Evolutionary conservation across 2,797 vertebrate genomes (phyloP), one percentile per base, ranked within the genome.

Genomic region (Meriones psammophilus): DNA sequence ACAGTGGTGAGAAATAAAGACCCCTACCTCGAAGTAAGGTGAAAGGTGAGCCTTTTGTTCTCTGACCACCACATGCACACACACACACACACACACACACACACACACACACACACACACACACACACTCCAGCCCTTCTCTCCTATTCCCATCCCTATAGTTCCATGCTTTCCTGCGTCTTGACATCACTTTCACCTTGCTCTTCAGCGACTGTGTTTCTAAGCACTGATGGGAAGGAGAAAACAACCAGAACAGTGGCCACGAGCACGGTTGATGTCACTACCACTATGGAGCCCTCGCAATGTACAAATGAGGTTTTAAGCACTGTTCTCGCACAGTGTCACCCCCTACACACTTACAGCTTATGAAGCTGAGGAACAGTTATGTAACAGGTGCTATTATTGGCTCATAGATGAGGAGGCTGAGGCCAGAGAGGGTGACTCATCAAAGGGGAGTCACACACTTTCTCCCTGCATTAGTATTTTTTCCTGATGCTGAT

Each of bases 211-310:
- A 20, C 50, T 8, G 42, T 42, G 3, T n/a, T 77, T 71, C 15
- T 30, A 30, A 89, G 56, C 5, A 5, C 83, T 8, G 33, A 46
- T 1, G 0, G 10, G 15, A 26, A 2, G 39, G 39, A 0, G 12
- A 56, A 13, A 33, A 6, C 10, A 0, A 76, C 3, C 4, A 6
- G 36, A 79, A 56, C 64, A 33, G 50, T 0, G 0, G 9, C 18
- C 15, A 1, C 50, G 12, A 2, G 60, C 2, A 1, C 7, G 0
- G 2, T 28, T 0, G 1, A 33, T 20, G 3, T 28, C 1, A 0
- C 76, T 18, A 33, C 28, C 24, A 0, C 15, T 5, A 0, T 15
- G 17, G 79, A n/a, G 26, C 1, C 3, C 4, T 39, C 8, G 2
- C 4, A 13, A 3, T 0, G n/a, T 5, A 60, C 71, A 9, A 54